phyloP scores from a whole-genome alignment of 2,888 invertebrate genomes.

The Eupithecia dodoneata region DNA sequence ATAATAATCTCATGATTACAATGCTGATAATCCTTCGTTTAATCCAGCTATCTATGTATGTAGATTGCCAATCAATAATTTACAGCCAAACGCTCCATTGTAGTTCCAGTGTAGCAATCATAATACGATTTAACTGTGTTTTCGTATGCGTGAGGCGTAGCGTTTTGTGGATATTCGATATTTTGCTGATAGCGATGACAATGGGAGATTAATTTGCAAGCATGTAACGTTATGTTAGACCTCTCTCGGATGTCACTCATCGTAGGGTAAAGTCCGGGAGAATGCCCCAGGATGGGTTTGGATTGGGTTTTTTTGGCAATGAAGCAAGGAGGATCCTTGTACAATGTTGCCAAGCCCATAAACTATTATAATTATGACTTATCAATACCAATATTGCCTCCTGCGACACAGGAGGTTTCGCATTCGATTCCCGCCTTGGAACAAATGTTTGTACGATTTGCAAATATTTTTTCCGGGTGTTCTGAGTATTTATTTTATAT shows the following conservation, averaged over 20 bases:
- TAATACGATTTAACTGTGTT: conserved; percentile 64
- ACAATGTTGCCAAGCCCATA: too few relatives aligned
- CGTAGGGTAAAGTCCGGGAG: background rate
- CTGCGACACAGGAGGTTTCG: too few relatives aligned
- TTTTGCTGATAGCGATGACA: conserved; percentile 63
- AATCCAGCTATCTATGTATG: conserved; percentile 54
- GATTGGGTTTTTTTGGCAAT: too few relatives aligned
- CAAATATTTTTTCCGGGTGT: too few relatives aligned
- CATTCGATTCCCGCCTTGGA: too few relatives aligned
- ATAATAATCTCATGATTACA: conserved; percentile 33
- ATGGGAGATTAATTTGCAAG: conserved; percentile 58
- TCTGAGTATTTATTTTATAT: too few relatives aligned
- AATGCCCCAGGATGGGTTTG: background rate
- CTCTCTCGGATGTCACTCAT: background rate
- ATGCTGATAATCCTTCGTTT: conserved; percentile 39
- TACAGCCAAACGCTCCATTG: conserved; percentile 56
- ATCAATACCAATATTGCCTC: too few relatives aligned
- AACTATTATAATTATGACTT: too few relatives aligned
- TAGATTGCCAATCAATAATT: conserved; percentile 65
- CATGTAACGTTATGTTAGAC: conserved; percentile 21
- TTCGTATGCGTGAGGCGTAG: conserved; percentile 66
- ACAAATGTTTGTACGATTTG: too few relatives aligned
- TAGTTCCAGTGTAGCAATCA: conserved; percentile 62
- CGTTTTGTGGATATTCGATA: conserved; percentile 64
- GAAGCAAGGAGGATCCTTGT: too few relatives aligned